Conservation (phyloP, 2,797 vertebrate species). For the Gobio occitaniae region DNA sequence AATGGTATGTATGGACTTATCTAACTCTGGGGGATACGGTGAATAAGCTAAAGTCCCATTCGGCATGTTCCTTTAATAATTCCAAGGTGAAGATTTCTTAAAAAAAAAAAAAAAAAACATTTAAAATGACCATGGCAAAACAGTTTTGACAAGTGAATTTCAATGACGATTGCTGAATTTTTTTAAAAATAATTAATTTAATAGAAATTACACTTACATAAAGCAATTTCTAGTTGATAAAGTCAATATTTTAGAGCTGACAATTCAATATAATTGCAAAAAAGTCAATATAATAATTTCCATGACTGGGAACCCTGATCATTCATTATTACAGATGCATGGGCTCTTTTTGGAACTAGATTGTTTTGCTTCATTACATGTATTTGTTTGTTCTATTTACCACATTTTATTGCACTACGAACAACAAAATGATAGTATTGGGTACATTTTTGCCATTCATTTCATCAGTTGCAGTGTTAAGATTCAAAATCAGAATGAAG, state of each 20-base stretch:
- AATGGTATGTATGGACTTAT: too few species aligned
- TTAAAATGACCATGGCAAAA: background rate
- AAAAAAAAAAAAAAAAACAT: fast-evolving
- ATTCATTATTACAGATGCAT: background rate
- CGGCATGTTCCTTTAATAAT: too few species aligned
- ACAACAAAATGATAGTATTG: background rate
- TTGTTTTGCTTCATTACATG: background rate
- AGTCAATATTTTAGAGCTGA: too few species aligned
- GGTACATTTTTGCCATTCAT: background rate
- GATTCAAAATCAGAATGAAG: background rate
- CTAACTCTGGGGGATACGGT: too few species aligned
- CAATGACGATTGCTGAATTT: background rate
- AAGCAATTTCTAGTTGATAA: background rate
- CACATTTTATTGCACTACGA: background rate
- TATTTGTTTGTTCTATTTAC: too few species aligned
- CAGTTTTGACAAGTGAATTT: background rate
- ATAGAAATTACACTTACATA: background rate
- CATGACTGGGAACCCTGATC: background rate
- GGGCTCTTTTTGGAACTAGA: background rate
- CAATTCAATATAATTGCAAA: background rate
- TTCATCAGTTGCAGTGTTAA: background rate
- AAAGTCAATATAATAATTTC: background rate
- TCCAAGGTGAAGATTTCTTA: background rate
- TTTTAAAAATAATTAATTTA: background rate
- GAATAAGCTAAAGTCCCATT: too few species aligned